Conservation (phyloP, 2,113 vertebrate genomes). For the Cygnus atratus region DNA sequence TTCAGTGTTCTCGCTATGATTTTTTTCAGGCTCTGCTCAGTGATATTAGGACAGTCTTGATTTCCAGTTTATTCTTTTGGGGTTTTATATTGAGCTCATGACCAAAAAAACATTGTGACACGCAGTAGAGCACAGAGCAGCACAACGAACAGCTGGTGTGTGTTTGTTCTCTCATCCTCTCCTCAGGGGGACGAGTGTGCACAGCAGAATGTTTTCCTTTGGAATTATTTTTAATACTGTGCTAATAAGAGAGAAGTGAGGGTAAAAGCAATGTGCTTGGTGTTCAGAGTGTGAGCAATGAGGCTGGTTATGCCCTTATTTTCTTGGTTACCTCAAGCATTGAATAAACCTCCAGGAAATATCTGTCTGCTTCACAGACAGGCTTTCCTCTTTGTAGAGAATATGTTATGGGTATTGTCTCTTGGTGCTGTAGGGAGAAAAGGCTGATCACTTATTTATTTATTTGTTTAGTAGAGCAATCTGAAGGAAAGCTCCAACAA, state of each 20-base stretch:
- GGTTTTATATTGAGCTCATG: conserved; percentile 2
- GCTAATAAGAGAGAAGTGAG: neutral
- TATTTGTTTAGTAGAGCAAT: neutral
- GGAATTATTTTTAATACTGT: conserved; percentile 40
- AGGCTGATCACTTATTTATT: neutral
- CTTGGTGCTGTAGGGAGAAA: neutral
- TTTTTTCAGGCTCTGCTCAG: conserved; percentile 26
- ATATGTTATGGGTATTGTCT: neutral
- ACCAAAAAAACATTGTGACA: conserved; percentile 4
- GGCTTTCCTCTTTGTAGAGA: neutral
- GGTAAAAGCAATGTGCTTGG: neutral
- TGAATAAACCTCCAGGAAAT: neutral
- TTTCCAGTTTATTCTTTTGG: conserved; percentile 34
- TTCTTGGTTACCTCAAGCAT: neutral
- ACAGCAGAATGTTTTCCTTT: neutral
- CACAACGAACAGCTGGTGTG: conserved; percentile 3
- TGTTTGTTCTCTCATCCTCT: conserved; percentile 25
- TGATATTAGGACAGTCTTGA: neutral
- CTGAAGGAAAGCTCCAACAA: neutral
- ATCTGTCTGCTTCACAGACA: neutral
- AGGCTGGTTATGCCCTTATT: neutral
- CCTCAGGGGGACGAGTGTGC: neutral
- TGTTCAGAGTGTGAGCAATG: neutral
- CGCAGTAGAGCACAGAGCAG: neutral
- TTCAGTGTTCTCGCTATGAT: neutral